phyloP scores from a whole-genome alignment of 1,140 invertebrate species.

The Drosophila auraria region DNA sequence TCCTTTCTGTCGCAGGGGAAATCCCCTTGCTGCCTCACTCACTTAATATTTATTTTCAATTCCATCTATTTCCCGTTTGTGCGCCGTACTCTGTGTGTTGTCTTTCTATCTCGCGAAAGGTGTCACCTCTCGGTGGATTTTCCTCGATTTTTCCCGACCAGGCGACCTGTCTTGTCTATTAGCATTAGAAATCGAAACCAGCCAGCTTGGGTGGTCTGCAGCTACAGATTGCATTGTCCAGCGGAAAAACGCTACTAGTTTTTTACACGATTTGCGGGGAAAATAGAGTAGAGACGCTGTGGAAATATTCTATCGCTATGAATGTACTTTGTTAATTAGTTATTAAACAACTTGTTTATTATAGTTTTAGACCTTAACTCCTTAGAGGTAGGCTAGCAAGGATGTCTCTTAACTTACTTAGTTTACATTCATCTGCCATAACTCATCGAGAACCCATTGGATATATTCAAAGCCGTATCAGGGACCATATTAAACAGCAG shows the following conservation, averaged over 20 bases:
- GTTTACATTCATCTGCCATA: too few species aligned
- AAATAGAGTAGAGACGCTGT: background rate
- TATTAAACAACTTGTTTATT: too few species aligned
- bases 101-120: constrained; percentile 38
- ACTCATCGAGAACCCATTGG: background rate
- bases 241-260: constrained; percentile 3
- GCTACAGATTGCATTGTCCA: constrained; percentile 16
- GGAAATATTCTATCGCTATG: background rate
- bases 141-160: constrained; percentile 19
- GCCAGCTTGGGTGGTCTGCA: constrained; percentile 4
- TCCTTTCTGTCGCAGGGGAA: background rate
- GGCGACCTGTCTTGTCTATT: constrained; percentile 20
- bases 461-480: constrained; percentile 1
- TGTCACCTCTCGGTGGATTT: constrained; percentile 29
- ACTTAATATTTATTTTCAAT: constrained; percentile 59
- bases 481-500: constrained; percentile 27
- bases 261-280: background rate
- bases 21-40: background rate
- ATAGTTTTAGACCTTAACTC: too few species aligned
- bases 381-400: too few species aligned
- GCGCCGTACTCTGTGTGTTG: constrained; percentile 23
- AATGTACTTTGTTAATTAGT: too few species aligned
- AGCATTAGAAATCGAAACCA: constrained; percentile 26
- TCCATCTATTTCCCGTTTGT: constrained; percentile 41
- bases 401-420: too few species aligned